These are phyloP conservation scores for Psittacula cyanocephala DNA, from an alignment of 2,113 vertebrate species.

Conservation along the genomic window DNA sequence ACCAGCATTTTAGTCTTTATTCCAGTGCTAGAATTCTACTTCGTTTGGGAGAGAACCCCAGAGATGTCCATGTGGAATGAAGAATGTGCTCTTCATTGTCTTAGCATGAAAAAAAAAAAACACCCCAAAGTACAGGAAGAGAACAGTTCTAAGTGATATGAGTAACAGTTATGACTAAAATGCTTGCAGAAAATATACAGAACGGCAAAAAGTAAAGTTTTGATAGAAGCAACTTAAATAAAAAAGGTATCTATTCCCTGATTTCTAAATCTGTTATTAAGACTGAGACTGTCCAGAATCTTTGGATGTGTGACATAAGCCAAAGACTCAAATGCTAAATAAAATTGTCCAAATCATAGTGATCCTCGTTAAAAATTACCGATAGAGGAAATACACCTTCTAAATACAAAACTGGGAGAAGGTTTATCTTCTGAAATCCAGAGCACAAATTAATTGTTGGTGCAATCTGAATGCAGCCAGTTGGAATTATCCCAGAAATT, in stretches of 20 bases:
- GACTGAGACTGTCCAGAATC: not conserved
- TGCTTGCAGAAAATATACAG: not conserved
- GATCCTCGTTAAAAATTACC: not conserved
- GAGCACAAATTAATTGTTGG: not conserved
- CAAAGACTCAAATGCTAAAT: not conserved
- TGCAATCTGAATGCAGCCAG: slow-evolving; percentile 1
- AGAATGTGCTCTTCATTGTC: not conserved
- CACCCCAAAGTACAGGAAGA: rapidly evolving
- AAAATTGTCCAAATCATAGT: not conserved
- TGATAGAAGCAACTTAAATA: not conserved
- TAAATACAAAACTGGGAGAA: not conserved
- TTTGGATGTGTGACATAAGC: not conserved
- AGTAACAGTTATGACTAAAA: not conserved
- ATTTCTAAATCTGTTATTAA: not conserved
- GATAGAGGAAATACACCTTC: not conserved
- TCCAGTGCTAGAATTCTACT: not conserved
- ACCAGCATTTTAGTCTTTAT: not conserved
- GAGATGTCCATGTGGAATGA: not conserved
- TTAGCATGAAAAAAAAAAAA: not conserved
- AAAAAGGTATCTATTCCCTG: not conserved
- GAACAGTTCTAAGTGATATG: not conserved
- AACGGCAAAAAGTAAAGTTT: not conserved
- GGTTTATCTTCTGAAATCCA: not conserved
- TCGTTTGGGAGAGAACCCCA: not conserved
- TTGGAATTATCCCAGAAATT: not conserved